Evolutionary conservation across 2,888 invertebrate genomes (phyloP).

Genomic region (Callyntrura sp.): DNA sequence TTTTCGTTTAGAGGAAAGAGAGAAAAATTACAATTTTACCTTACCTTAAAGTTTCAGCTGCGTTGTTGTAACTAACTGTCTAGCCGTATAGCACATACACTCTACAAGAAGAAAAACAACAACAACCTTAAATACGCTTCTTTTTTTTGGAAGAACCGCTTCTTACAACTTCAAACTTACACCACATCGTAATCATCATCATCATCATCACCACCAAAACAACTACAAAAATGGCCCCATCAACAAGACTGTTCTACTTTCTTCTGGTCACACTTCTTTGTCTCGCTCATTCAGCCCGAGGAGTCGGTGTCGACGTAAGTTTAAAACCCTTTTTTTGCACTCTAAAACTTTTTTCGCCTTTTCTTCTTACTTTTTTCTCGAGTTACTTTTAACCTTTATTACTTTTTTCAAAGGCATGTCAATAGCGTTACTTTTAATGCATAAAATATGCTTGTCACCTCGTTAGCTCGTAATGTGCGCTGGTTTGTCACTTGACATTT

Average conservation of each 20-base stretch:
- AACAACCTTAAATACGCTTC: neutral
- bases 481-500: neutral
- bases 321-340: constrained; percentile 27
- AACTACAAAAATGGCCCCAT: constrained; percentile 79
- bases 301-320: constrained; percentile 80
- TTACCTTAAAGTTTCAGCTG: neutral
- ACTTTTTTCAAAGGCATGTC: constrained; percentile 13
- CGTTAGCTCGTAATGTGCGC: neutral
- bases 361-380: neutral
- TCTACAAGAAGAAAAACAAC: neutral
- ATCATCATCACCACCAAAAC: constrained; percentile 7
- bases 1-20: neutral
- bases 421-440: neutral
- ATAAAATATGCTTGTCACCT: neutral
- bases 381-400: neutral
- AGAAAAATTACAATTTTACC: neutral
- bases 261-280: constrained; percentile 82
- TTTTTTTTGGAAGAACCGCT: constrained; percentile 34
- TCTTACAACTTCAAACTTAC: no score
- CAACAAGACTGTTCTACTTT: constrained; percentile 83
- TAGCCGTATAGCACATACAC: neutral
- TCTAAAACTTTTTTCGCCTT: neutral
- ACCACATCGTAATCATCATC: neutral
- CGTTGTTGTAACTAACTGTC: neutral
- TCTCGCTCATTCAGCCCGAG: constrained; percentile 81